Conservation (phyloP, 2,888 invertebrate species). For the Diadegma fenestrale region DNA sequence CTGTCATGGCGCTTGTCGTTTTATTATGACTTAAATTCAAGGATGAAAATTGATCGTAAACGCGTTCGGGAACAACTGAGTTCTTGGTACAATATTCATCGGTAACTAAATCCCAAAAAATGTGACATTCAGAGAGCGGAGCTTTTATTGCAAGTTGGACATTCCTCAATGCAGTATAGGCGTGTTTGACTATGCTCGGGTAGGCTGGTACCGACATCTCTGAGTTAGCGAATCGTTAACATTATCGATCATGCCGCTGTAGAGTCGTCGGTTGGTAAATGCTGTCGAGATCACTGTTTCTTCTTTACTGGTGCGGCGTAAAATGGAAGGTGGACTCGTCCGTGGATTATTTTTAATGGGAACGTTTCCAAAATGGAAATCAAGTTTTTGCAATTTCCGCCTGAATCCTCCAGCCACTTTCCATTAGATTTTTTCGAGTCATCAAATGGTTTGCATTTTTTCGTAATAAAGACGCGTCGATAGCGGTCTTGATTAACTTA, state of each 20-base stretch:
- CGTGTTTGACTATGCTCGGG: not conserved
- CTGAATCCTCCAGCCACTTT: too few relatives aligned
- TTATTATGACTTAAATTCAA: not conserved
- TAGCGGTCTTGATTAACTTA: not conserved
- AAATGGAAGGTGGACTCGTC: not conserved
- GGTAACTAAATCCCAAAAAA: not conserved
- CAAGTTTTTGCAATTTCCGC: too few relatives aligned
- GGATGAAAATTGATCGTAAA: not conserved
- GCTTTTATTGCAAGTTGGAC: not conserved
- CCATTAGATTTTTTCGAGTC: too few relatives aligned
- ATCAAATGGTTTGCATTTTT: not conserved
- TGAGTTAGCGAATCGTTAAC: not conserved
- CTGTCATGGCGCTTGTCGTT: too few relatives aligned
- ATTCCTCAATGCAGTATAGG: not conserved
- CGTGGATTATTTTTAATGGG: not conserved
- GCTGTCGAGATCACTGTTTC: not conserved
- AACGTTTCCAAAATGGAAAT: too few relatives aligned
- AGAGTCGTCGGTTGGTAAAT: constrained; percentile 11
- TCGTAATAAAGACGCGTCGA: not conserved
- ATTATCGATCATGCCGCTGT: not conserved
- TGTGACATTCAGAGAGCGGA: not conserved
- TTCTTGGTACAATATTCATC: not conserved
- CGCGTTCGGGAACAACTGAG: not conserved
- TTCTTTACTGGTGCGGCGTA: constrained; percentile 5
- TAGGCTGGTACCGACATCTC: constrained; percentile 4